These are phyloP conservation scores for Hydractinia symbiolongicarpus DNA, from an alignment of 30 jellyfish, hydroid and myxozoan genomes.

Conservation along the genomic window DNA sequence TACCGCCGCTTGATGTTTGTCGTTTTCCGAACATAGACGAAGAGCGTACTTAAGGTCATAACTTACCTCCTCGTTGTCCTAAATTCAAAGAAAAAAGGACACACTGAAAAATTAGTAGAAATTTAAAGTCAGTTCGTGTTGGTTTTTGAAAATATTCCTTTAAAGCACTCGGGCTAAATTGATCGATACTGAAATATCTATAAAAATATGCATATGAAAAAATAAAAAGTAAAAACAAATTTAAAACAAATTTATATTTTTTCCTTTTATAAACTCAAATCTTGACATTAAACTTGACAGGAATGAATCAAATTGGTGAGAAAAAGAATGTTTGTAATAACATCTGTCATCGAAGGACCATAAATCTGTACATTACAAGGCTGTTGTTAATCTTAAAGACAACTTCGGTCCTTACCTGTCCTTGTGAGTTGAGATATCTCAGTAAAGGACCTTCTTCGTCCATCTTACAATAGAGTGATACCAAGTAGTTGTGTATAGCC, in stretches of 20 bases:
- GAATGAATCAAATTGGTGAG: too few species aligned
- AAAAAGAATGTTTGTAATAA: neutral
- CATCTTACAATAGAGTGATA: slow-evolving; percentile 79
- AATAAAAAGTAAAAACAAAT: neutral
- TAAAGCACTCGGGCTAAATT: too few species aligned
- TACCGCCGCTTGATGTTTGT: slow-evolving; percentile 68
- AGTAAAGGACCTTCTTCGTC: slow-evolving; percentile 74
- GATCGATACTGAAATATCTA: too few species aligned
- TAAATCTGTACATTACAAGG: neutral
- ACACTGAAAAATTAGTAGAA: neutral
- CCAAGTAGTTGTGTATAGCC: slow-evolving; percentile 85
- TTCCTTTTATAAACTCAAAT: too few species aligned
- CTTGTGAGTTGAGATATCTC: slow-evolving; percentile 74
- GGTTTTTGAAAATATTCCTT: too few species aligned
- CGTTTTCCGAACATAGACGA: slow-evolving; percentile 77
- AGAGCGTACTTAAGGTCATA: slow-evolving; percentile 84
- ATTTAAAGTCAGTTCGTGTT: too few species aligned
- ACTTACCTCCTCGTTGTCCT: slow-evolving; percentile 64
- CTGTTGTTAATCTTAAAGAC: neutral
- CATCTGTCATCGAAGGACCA: neutral
- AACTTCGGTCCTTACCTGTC: slow-evolving; percentile 46
- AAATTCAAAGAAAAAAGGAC: neutral
- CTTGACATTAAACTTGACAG: too few species aligned
- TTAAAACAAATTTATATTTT: neutral
- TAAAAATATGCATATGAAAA: too few species aligned